Evolutionary conservation across 2,797 vertebrate genomes (phyloP).

Genomic region (Podargus strigoides): DNA sequence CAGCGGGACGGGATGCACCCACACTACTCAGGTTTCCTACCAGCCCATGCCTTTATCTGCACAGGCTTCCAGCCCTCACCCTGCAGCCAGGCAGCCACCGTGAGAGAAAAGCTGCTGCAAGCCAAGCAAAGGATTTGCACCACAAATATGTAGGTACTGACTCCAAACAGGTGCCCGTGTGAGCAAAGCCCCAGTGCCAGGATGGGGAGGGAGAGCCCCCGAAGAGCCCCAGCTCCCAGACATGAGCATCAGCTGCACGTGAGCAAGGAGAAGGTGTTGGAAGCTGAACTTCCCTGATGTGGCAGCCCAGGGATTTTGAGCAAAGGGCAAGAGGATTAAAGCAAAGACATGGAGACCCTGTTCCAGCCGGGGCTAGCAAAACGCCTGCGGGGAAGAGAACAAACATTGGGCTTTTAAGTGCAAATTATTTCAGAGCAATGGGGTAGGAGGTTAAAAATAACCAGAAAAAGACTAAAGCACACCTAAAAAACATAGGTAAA

Average conservation of each 20-base stretch:
- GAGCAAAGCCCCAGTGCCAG: neutral
- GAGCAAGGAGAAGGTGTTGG: neutral
- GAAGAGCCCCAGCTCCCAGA: neutral
- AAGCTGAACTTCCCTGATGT: neutral
- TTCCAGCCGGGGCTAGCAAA: neutral
- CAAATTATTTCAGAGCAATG: neutral
- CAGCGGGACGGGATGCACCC: neutral
- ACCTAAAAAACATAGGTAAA: neutral
- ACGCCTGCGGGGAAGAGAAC: neutral
- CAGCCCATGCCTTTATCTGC: accelerated
- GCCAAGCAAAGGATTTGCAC: neutral
- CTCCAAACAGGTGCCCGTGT: accelerated
- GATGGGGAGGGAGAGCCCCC: neutral
- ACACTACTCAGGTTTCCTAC: accelerated
- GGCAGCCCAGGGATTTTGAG: neutral
- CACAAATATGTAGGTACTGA: neutral
- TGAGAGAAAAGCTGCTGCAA: neutral
- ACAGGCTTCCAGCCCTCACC: neutral
- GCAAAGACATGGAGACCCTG: neutral
- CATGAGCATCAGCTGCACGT: accelerated
- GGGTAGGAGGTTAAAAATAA: neutral
- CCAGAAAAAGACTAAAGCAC: neutral
- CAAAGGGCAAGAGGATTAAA: neutral
- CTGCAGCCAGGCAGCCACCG: neutral
- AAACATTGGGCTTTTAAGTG: neutral